phyloP scores from a whole-genome alignment of 1,140 invertebrate genomes.

The Venustaconcha ellipsiformis region DNA sequence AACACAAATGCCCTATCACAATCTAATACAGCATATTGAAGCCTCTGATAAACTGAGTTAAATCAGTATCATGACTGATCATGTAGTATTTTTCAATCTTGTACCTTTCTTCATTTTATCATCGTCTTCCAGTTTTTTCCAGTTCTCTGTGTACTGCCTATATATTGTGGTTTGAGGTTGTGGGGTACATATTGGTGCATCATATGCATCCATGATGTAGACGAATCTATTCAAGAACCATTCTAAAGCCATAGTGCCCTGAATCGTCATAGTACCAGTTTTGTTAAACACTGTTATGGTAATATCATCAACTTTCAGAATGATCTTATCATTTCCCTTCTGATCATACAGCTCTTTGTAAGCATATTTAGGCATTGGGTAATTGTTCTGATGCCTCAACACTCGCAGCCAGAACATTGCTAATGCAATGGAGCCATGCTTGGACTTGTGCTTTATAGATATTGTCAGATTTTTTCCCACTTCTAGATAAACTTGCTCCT shows the following conservation, averaged over 20 bases:
- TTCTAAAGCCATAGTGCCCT: constrained; percentile 45
- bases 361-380: constrained; percentile 44
- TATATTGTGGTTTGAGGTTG: constrained; percentile 28
- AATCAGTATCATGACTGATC: too few species aligned
- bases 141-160: constrained; percentile 32
- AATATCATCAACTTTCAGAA: constrained; percentile 46
- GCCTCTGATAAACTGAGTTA: too few species aligned
- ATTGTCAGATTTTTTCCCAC: constrained; percentile 35
- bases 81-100: too few species aligned
- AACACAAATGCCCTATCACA: too few species aligned
- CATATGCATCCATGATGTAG: constrained; percentile 39
- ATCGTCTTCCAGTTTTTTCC: constrained; percentile 24
- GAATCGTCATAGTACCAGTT: constrained; percentile 41
- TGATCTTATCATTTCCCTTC: constrained; percentile 40
- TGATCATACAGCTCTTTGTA: constrained; percentile 45
- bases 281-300: constrained; percentile 43
- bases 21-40: too few species aligned
- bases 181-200: constrained; percentile 17
- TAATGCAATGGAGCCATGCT: constrained; percentile 37
- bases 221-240: constrained; percentile 46
- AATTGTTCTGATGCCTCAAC: constrained; percentile 45
- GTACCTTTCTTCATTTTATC: constrained; percentile 29
- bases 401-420: constrained; percentile 44
- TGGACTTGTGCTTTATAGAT: constrained; percentile 29
- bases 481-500: constrained; percentile 40